phyloP scores from a whole-genome alignment of 2,888 invertebrate species.

The Penaeus monodon region DNA sequence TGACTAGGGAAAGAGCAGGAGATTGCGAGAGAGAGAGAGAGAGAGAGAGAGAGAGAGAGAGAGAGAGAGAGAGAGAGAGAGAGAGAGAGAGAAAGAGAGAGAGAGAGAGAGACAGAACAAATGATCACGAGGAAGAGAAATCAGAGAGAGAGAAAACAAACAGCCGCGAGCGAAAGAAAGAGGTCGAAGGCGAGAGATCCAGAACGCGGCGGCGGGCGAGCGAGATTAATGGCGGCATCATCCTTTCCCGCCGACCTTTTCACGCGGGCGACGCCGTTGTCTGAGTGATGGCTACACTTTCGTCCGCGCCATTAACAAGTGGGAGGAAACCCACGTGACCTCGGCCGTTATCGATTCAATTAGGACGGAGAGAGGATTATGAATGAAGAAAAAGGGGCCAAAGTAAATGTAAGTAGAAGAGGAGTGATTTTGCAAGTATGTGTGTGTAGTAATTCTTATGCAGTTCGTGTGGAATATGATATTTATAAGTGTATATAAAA shows the following conservation, averaged over 20 bases:
- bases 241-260: background rate
- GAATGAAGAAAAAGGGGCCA: background rate
- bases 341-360: slow-evolving; percentile 37
- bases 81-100: background rate
- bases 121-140: no score
- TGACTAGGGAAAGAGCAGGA: background rate
- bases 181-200: background rate
- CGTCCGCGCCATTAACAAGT: slow-evolving; percentile 31
- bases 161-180: background rate
- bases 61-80: background rate
- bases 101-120: background rate
- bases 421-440: background rate
- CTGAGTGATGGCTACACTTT: slow-evolving; percentile 41
- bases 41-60: background rate
- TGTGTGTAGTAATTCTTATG: background rate
- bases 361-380: slow-evolving; percentile 8
- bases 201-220: background rate
- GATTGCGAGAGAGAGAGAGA: background rate
- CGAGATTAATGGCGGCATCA: slow-evolving; percentile 38
- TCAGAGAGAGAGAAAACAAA: background rate
- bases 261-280: slow-evolving; percentile 8
- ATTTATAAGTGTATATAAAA: no score
- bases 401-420: no score
- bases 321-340: background rate
- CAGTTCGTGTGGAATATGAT: no score